Evolutionary conservation across 1,140 invertebrate genomes (phyloP).

Genomic region (Drosophila fuyamai): DNA sequence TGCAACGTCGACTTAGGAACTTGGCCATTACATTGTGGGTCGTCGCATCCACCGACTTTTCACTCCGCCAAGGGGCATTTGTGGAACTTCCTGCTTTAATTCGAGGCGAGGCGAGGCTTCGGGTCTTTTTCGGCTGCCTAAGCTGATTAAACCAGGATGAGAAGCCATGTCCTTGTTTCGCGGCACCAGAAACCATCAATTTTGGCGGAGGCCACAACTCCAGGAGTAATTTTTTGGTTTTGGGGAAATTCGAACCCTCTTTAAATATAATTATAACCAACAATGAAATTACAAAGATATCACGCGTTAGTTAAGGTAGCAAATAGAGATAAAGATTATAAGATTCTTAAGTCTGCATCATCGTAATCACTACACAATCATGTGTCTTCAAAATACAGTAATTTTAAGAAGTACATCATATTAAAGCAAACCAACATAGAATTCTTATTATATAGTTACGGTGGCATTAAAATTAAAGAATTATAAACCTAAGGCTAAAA

Average conservation of each 20-base stretch:
- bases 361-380: neutral
- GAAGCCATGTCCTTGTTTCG: slow-evolving; percentile 8
- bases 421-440: too few relatives aligned
- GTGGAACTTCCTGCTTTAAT: slow-evolving; percentile 33
- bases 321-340: neutral
- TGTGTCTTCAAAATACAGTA: too few relatives aligned
- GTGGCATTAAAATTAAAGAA: too few relatives aligned
- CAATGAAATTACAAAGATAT: too few relatives aligned
- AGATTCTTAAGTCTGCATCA: neutral
- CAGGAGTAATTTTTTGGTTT: neutral
- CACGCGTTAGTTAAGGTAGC: neutral
- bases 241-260: too few relatives aligned
- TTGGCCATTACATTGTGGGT: slow-evolving; percentile 42
- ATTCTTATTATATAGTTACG: too few relatives aligned
- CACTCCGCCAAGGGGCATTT: slow-evolving; percentile 19
- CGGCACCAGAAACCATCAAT: neutral
- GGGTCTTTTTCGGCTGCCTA: slow-evolving; percentile 5
- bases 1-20: slow-evolving; percentile 26
- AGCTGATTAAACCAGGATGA: slow-evolving; percentile 30
- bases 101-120: too few relatives aligned
- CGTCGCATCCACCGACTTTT: neutral
- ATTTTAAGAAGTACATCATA: too few relatives aligned
- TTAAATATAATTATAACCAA: too few relatives aligned
- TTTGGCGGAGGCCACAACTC: neutral
- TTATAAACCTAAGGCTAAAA: too few relatives aligned